Conservation (phyloP, 2,113 vertebrate genomes). For the Alaudala cheleensis region DNA sequence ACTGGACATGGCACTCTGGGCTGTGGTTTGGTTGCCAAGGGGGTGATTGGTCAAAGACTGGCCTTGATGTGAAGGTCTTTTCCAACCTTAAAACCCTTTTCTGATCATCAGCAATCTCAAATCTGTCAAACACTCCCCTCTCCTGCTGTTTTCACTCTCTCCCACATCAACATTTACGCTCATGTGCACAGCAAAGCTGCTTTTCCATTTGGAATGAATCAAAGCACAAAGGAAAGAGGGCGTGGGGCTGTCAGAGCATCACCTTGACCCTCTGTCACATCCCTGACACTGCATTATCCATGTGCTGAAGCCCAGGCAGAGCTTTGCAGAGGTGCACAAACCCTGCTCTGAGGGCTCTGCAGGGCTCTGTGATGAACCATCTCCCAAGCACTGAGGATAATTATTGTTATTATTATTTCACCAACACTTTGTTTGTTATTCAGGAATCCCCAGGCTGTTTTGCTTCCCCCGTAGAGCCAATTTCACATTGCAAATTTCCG, state of each 20-base stretch:
- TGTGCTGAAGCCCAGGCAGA: no score
- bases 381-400: not conserved
- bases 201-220: not conserved
- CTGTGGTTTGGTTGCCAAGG: not conserved
- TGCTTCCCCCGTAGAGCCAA: not conserved
- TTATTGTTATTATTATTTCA: conserved; percentile 6
- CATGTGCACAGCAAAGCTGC: not conserved
- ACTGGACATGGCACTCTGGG: no score
- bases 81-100: not conserved
- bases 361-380: not conserved
- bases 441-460: not conserved
- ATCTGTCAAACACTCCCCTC: not conserved
- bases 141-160: not conserved
- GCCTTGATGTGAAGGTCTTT: not conserved
- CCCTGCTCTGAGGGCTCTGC: not conserved
- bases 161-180: fast-evolving
- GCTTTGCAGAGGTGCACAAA: not conserved
- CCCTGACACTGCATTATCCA: not conserved
- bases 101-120: not conserved
- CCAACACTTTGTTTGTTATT: not conserved
- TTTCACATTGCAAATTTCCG: not conserved
- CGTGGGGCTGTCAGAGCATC: not conserved
- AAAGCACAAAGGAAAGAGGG: not conserved
- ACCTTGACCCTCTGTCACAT: not conserved
- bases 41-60: not conserved